Percentiles rank a stretch among this genome's conserved stretches.
Evolutionary conservation across 64 coral and sea anemone species (phyloP).

Genomic region (Montipora sp.): DNA sequence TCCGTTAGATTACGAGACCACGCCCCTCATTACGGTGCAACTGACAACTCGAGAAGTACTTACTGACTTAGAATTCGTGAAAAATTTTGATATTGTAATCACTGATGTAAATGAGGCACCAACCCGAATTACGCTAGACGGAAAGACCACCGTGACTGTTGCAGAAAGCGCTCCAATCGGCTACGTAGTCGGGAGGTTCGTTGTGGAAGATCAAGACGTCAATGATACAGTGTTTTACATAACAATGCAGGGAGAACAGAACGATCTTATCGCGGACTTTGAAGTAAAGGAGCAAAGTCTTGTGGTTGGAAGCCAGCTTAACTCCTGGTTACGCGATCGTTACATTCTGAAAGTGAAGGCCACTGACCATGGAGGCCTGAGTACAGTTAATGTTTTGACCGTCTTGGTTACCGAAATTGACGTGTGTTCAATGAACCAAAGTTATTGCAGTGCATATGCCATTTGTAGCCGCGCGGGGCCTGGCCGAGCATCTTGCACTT

Average conservation of each 20-base stretch:
- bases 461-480: constrained; percentile 71
- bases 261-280: constrained; percentile 59
- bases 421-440: constrained; percentile 58
- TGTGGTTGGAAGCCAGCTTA: constrained; percentile 57
- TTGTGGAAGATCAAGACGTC: constrained; percentile 72
- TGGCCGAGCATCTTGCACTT: constrained; percentile 64
- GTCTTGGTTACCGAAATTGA: constrained; percentile 69
- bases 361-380: constrained; percentile 75
- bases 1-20: constrained; percentile 79
- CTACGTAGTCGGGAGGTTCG: constrained; percentile 47
- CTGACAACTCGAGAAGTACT: constrained; percentile 73
- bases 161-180: constrained; percentile 53
- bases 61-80: constrained; percentile 66
- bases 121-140: constrained; percentile 64
- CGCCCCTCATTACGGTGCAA: constrained; percentile 80
- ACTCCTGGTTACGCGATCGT: constrained; percentile 76
- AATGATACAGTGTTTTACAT: constrained; percentile 64
- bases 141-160: constrained; percentile 57
- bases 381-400: constrained; percentile 67
- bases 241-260: constrained; percentile 34
- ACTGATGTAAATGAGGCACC: constrained; percentile 85
- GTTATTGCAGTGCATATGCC: constrained; percentile 74
- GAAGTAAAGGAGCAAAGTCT: constrained; percentile 50
- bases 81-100: constrained; percentile 69
- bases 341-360: constrained; percentile 65